Evolutionary conservation across 2,797 vertebrate genomes (phyloP), one percentile per base, ranked within the genome.

Genomic region (Botia almorhae): DNA sequence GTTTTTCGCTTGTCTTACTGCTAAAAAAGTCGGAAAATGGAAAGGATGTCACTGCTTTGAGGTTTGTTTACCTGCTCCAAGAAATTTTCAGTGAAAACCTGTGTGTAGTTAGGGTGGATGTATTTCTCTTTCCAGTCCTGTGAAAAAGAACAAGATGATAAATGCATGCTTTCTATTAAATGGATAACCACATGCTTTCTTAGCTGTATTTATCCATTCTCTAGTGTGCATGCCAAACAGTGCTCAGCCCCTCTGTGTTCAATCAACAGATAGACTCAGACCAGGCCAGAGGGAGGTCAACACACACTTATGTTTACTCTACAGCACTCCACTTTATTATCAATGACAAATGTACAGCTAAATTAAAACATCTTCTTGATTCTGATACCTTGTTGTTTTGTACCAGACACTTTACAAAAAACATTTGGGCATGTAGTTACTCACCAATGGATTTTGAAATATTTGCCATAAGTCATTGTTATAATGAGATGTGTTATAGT

Each of bases 391-490:
- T 26, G 26, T 3, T 50, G 4, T 17, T 60, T 55, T 46, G 46
- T 72, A 61, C 76, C 55, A 58, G 51, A 72, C 68, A 33, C 3
- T 6, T 85, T 83, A 85, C 78, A 76, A 74, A 74, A 29, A 64
- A 48, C 80, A 78, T 50, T 48, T 83, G 73, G 11, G 14, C 2
- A 55, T 50, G n/a, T 71, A 36, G 87, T 80, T 81, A 94, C 97
- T 89, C 95, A 99, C 98, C 97, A 95, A 89, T 17, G 97, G 97
- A 90, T 99, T 99, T 94, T 98, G 96, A 92, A 96, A 99, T 87
- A 99, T 97, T 92, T 99, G 97, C 98, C 98, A 99, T 85, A 99
- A 94, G 89, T 99, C 98, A 76, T 93, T 98, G 93, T 98, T 96
- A 89, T 96, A 95, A 90, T 96, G 97, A 69, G 96, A 96, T 77